phyloP scores from a whole-genome alignment of 2,797 vertebrate genomes.

The Discoglossus pictus region DNA sequence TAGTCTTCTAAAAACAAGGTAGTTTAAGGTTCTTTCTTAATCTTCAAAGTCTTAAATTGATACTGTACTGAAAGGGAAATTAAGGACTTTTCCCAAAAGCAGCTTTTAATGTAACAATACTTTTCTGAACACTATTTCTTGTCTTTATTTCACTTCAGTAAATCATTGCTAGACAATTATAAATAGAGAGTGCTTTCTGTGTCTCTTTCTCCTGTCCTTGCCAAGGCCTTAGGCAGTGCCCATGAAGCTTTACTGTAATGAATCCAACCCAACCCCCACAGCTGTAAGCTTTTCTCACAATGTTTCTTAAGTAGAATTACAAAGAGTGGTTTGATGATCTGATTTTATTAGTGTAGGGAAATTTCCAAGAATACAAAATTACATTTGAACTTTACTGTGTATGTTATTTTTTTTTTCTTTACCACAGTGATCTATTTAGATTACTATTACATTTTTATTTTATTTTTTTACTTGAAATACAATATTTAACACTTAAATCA shows the following conservation, averaged over 20 bases:
- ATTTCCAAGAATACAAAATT: constrained; percentile 6
- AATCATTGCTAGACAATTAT: constrained; percentile 63
- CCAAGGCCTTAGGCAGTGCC: constrained; percentile 59
- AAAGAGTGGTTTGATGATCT: constrained; percentile 29
- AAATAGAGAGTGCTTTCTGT: constrained; percentile 54
- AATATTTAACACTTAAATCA: too few relatives aligned
- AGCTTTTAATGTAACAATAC: constrained; percentile 55
- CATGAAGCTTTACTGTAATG: constrained; percentile 58
- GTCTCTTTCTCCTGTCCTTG: constrained; percentile 30
- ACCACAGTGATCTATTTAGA: too few relatives aligned
- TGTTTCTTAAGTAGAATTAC: constrained; percentile 42
- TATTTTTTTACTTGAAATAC: too few relatives aligned
- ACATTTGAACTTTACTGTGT: neutral
- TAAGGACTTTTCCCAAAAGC: constrained; percentile 56
- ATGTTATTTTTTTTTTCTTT: neutral
- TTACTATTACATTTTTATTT: too few relatives aligned
- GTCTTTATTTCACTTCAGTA: constrained; percentile 60
- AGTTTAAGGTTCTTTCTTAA: constrained; percentile 16
- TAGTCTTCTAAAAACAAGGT: constrained; percentile 32
- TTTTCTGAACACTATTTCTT: constrained; percentile 52
- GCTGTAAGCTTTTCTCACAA: constrained; percentile 55
- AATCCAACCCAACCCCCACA: constrained; percentile 56
- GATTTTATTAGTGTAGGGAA: constrained; percentile 11
- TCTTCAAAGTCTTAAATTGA: neutral
- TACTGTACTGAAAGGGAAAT: constrained; percentile 54